Percentiles rank a stretch among this genome's conserved stretches.
phyloP scores from a whole-genome alignment of 2,888 invertebrate genomes.

The Apeira syringaria region DNA sequence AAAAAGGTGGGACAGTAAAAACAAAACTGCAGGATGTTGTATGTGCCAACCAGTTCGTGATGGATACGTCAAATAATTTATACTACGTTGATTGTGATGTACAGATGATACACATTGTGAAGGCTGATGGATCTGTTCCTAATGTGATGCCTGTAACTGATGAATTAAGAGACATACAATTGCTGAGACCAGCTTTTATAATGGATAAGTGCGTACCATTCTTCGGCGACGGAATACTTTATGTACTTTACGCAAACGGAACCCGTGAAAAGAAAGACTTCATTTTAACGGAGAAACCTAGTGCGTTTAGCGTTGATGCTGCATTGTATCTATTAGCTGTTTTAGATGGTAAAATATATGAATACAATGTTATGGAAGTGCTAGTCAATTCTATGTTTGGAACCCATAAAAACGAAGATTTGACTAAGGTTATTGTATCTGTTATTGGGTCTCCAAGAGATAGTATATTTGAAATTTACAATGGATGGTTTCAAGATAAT shows the following conservation, averaged over 20 bases:
- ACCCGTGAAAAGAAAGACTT: constrained; percentile 57
- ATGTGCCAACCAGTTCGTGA: constrained; percentile 63
- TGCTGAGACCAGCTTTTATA: constrained; percentile 61
- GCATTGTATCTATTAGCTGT: constrained; percentile 61
- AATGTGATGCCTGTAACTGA: constrained; percentile 44
- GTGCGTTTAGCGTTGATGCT: constrained; percentile 61
- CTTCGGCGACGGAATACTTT: constrained; percentile 53
- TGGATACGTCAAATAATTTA: constrained; percentile 63
- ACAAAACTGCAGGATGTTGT: constrained; percentile 41
- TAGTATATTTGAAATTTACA: no score
- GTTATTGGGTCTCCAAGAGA: constrained; percentile 18
- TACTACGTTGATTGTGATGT: constrained; percentile 60
- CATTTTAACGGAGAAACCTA: constrained; percentile 44
- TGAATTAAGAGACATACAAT: constrained; percentile 49
- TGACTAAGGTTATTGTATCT: constrained; percentile 55
- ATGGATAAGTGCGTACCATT: constrained; percentile 63
- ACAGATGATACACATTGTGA: constrained; percentile 47
- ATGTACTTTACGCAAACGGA: constrained; percentile 57
- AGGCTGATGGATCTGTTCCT: constrained; percentile 38
- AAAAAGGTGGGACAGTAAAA: constrained; percentile 51
- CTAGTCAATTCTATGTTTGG: constrained; percentile 60
- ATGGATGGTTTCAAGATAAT: no score
- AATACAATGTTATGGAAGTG: constrained; percentile 65
- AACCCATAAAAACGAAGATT: constrained; percentile 42
- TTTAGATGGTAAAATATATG: constrained; percentile 61